phyloP scores from a whole-genome alignment of 2,797 vertebrate genomes.

The Syndactyla subalaris region DNA sequence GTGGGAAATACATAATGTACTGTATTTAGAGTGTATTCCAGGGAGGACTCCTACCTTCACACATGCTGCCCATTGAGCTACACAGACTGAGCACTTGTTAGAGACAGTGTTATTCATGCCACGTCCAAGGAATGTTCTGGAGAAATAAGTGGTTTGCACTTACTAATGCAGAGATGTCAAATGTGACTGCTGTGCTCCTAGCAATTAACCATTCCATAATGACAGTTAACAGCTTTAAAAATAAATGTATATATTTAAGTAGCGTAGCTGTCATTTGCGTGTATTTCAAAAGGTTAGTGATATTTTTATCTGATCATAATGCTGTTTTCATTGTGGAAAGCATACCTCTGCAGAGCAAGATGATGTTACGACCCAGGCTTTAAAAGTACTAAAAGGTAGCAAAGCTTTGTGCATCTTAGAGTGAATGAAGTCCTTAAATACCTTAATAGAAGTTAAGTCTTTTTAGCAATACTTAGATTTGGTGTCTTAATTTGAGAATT shows the following conservation, averaged over 20 bases:
- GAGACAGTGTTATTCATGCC: not conserved
- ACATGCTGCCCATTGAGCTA: not conserved
- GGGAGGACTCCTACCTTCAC: not conserved
- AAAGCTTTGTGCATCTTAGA: not conserved
- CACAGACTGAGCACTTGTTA: not conserved
- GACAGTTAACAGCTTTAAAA: not conserved
- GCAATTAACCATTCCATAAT: not conserved
- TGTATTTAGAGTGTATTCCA: not conserved
- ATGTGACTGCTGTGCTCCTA: not conserved
- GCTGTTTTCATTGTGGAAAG: not conserved
- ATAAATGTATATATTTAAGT: not conserved
- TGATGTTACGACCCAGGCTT: not conserved
- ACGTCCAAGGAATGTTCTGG: not conserved
- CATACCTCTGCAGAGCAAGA: not conserved
- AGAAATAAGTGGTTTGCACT: not conserved
- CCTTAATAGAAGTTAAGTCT: not conserved
- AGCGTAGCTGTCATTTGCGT: not conserved
- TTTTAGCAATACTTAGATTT: not conserved
- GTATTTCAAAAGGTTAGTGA: not conserved
- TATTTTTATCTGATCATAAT: not conserved
- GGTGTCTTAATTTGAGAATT: not conserved
- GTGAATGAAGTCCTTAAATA: not conserved
- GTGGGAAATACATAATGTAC: not conserved
- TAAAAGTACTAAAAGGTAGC: not conserved
- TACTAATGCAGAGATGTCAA: not conserved